phyloP scores from a whole-genome alignment of 2,113 vertebrate genomes.

The Aleadryas rufinucha region DNA sequence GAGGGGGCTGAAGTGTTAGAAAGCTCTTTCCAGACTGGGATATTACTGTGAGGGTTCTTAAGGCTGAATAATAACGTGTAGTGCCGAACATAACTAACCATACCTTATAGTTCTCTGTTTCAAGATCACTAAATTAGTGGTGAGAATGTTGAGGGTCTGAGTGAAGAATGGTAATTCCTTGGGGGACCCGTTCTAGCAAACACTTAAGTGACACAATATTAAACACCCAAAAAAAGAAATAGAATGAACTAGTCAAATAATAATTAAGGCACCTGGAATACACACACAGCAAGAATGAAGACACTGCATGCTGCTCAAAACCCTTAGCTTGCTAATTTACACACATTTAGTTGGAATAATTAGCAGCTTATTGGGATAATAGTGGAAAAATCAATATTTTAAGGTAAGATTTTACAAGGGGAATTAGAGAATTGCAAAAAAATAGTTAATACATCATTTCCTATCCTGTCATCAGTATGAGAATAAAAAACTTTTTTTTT shows the following conservation, averaged over 20 bases:
- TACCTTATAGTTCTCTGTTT: not conserved
- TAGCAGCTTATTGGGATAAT: not conserved
- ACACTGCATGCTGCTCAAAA: not conserved
- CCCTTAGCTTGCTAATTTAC: not conserved
- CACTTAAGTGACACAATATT: not conserved
- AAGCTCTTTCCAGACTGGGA: not conserved
- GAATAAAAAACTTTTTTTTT: not conserved
- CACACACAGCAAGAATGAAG: not conserved
- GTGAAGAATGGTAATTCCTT: not conserved
- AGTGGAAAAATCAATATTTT: not conserved
- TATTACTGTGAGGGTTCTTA: not conserved
- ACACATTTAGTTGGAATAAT: not conserved
- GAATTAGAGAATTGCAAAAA: not conserved
- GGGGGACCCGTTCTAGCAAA: not conserved
- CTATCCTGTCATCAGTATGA: not conserved
- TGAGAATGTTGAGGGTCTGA: not conserved
- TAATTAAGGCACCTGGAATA: not conserved
- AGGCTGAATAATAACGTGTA: fast-evolving
- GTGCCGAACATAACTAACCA: not conserved
- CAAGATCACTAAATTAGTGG: not conserved
- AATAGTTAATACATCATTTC: not conserved
- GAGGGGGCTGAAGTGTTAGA: not conserved
- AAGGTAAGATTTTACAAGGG: not conserved
- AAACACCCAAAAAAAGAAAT: not conserved
- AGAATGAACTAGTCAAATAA: not conserved